phyloP scores from a whole-genome alignment of 2,797 vertebrate species.

The Dallia pectoralis region DNA sequence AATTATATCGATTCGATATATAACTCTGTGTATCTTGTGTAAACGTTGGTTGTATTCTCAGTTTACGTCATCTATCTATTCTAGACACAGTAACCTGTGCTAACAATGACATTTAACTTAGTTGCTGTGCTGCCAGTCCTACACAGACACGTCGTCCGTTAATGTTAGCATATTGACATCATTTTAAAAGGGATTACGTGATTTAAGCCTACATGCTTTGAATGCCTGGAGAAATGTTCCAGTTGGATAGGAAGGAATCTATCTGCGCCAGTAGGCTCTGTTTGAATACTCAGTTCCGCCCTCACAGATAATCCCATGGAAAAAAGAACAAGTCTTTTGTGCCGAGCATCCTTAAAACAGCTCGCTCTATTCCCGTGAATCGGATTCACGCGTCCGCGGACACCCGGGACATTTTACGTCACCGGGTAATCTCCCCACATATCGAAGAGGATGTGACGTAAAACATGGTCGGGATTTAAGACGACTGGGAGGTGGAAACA shows the following conservation, averaged over 20 bases:
- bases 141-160: slow-evolving; percentile 37
- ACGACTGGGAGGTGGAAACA: slow-evolving; percentile 30
- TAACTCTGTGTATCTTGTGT: no score
- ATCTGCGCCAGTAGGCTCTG: slow-evolving; percentile 60
- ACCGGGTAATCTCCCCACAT: slow-evolving; percentile 34
- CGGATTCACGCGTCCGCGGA: slow-evolving; percentile 54
- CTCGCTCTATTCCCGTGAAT: slow-evolving; percentile 57
- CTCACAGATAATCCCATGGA: slow-evolving; percentile 67
- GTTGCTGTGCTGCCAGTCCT: neutral
- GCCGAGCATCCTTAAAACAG: slow-evolving; percentile 64
- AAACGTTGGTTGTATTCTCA: slow-evolving; percentile 40
- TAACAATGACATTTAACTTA: neutral
- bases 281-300: slow-evolving; percentile 65
- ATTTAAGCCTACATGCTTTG: slow-evolving; percentile 69
- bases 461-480: slow-evolving; percentile 41
- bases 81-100: neutral
- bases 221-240: slow-evolving; percentile 71
- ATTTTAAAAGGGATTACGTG: slow-evolving; percentile 71
- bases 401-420: slow-evolving; percentile 44
- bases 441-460: slow-evolving; percentile 32
- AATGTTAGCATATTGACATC: slow-evolving; percentile 63
- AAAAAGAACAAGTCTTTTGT: slow-evolving; percentile 67
- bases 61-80: neutral
- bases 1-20: slow-evolving; percentile 24
- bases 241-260: slow-evolving; percentile 70